Evolutionary conservation across 2,888 invertebrate species (phyloP), one percentile per base, ranked within the genome.

Genomic region (Rotaria socialis): DNA sequence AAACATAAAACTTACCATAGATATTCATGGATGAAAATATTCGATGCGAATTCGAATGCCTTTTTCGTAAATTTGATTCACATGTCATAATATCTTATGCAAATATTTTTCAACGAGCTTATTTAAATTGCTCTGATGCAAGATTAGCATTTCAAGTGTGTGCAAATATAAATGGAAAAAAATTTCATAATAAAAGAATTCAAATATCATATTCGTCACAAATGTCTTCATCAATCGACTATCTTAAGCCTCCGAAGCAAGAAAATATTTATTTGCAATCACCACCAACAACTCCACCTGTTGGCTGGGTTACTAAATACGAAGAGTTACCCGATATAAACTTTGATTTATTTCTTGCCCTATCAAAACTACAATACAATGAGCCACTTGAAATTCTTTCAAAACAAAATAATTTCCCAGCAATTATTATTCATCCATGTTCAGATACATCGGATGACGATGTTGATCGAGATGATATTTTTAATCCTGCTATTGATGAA

Each of bases 341-440:
- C 24, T 75, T 75, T 11, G 75, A 75, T 75, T 43, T 75, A 24
- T 75, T 75, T 75, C 75, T 75, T 43, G 75, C 75, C 24, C 8
- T 75, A 19, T 43, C 43, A 43, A 75, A 75, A 75, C n/a, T 75
- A 24, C 75, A 75, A 75, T 10, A 19, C 4, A 41, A 75, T 75
- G 75, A 75, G 43, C 75, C 75, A 47, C n/a, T 75, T 22, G 75
- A 75, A 75, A 75, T 75, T 43, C 24, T 75, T 11, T 11, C 75
- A 22, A 41, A 75, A 47, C 75, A 47, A 75, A 47, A 47, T 43
- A 22, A 75, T 75, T 24, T 47, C 3, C 75, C 75, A 43, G 75
- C 75, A 11, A 75, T 75, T 43, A 22, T 75, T 75, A 75, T 75
- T 43, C 75, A 75, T 75, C 75, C 75, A 10, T 75, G 75, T 75